Conservation (phyloP, 2,797 vertebrate species). For the Lacerta agilis region DNA sequence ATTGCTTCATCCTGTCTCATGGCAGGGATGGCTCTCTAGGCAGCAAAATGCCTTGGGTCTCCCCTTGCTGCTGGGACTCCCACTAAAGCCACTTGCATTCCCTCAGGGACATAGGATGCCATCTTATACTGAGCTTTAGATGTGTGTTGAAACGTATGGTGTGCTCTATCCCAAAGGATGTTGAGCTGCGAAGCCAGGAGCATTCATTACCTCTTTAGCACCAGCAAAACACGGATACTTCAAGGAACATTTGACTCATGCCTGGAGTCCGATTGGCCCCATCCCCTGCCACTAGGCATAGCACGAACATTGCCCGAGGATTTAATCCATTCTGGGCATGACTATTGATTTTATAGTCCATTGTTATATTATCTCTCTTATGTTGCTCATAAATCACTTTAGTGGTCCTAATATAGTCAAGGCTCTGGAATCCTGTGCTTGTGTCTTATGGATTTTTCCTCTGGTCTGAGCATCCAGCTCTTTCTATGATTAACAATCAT, state of each 20-base stretch:
- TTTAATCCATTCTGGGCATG: conserved; percentile 5
- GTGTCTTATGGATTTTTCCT: neutral
- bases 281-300: neutral
- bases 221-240: neutral
- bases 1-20: too few relatives aligned
- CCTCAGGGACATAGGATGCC: too few relatives aligned
- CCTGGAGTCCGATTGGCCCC: neutral
- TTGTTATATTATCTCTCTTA: neutral
- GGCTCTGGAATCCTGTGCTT: neutral
- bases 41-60: too few relatives aligned
- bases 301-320: neutral
- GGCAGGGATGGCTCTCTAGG: too few relatives aligned
- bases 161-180: too few relatives aligned
- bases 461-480: neutral
- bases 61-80: too few relatives aligned
- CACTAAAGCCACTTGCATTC: too few relatives aligned
- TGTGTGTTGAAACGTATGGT: too few relatives aligned
- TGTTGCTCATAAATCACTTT: neutral
- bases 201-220: neutral
- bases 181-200: too few relatives aligned
- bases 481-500: neutral
- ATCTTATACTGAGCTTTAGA: too few relatives aligned
- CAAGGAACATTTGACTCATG: neutral
- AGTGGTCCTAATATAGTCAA: neutral
- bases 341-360: conserved; percentile 12